Base-by-base conservation (phyloP, 2,113 vertebrate genomes). In the Triplophysa siluroides region DNA sequence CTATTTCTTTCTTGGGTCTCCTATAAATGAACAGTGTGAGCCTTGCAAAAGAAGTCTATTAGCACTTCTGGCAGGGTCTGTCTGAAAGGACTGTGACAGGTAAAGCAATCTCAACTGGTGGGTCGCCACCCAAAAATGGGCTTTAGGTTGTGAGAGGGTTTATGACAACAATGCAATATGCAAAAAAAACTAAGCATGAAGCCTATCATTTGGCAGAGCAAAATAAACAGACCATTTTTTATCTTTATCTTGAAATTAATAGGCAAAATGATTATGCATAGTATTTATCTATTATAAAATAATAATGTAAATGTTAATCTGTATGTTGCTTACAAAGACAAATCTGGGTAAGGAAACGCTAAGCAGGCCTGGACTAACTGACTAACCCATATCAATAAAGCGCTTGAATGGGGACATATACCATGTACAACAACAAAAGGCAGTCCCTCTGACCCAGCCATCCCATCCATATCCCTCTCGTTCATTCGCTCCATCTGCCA, bases 401-500 rank as follows among this genome's bases (percentile, higher is more conserved):
- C 1, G 9, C 1, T 43, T 74, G 4, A 62, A 24, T 41, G 29
- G 23, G 19, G 38, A 45, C 62, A 62, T 58, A 16, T 9, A 21
- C 4, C n/a, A 1, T 62, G 41, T 75, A 62, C 23, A 62, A 75
- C 58, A 45, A 45, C 63, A 85, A 79, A 78, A 54, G 63, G 63
- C 29, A 19, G 21, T 52, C 50, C 41, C 14, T 67, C 60, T 43
- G 72, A 8, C 13, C 7, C 47, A 58, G 47, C 45, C 64, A 1
- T 23, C 24, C 38, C 45, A 69, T 60, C 43, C 62, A 26, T 68
- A 52, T 77, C 52, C 26, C 41, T 58, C 62, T 52, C 13, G n/a
- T 65, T 81, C 23, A 66, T 65, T 63, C 23, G 38, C 33, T 84
- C 88, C 86, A 91, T 90, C 88, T 90, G 87, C 86, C 87, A 76